A percentile compares a stretch with the other conserved stretches of the same genome.
These are phyloP conservation scores for Drosophila cyrtoloma DNA, from an alignment of 2,888 invertebrate species.

Conservation along the genomic window DNA sequence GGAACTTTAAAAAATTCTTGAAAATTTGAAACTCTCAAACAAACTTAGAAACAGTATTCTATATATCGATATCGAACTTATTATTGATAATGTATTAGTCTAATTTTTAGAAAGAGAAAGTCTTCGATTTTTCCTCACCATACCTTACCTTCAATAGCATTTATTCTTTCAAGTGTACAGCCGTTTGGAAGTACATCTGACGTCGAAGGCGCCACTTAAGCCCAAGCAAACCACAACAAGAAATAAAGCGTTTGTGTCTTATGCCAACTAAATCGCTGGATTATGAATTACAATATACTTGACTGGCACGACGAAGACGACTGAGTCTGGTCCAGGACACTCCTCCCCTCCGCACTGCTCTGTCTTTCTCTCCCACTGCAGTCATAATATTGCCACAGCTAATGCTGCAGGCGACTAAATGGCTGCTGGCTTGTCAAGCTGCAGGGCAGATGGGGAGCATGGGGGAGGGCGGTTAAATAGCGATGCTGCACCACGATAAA, in stretches of 20 bases:
- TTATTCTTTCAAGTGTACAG: background rate
- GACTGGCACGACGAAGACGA: constrained; percentile 52
- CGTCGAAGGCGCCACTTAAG: constrained; percentile 63
- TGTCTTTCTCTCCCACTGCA: constrained; percentile 28
- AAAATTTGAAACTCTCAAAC: background rate
- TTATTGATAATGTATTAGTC: background rate
- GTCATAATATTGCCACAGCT: constrained; percentile 78
- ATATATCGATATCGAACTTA: background rate
- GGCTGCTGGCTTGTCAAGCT: constrained; percentile 41
- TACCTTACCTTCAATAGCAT: background rate
- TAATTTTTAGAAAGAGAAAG: background rate
- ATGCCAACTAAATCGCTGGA: constrained; percentile 77
- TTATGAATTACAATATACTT: constrained; percentile 81
- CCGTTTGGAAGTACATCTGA: constrained; percentile 18
- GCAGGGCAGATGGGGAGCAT: background rate
- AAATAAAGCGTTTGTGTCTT: constrained; percentile 78
- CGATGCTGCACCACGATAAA: constrained; percentile 65
- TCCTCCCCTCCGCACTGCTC: background rate
- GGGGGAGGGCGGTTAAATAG: background rate
- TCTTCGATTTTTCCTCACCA: background rate
- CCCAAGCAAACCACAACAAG: constrained; percentile 72
- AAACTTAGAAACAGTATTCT: background rate
- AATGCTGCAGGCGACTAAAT: constrained; percentile 64
- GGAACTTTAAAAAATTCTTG: background rate
- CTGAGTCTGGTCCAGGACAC: constrained; percentile 14